These are phyloP conservation scores for Pangasius macronema DNA, from an alignment of 2,797 vertebrate species.

Conservation along the genomic window DNA sequence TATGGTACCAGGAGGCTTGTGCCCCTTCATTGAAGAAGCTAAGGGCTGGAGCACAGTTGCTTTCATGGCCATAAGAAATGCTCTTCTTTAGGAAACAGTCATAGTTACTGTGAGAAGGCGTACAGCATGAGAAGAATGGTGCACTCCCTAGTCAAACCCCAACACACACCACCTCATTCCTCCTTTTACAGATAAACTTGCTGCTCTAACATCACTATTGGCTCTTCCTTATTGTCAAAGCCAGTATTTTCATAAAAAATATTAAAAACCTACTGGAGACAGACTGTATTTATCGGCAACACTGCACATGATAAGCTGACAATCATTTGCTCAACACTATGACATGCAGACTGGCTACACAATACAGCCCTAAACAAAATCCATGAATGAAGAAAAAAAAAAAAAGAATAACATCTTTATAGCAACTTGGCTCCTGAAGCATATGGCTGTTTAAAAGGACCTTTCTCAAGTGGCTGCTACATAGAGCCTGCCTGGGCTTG, in stretches of 20 bases:
- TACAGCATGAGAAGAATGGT: conserved; percentile 71
- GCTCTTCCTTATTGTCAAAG: conserved; percentile 35
- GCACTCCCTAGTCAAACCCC: conserved; percentile 68
- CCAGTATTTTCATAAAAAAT: conserved; percentile 37
- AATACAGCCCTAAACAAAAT: background rate
- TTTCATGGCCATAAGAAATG: conserved; percentile 25
- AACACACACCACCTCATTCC: conserved; percentile 14
- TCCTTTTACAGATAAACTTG: conserved; percentile 44
- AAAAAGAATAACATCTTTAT: background rate
- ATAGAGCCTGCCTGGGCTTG: conserved; percentile 56
- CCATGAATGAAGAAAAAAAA: background rate
- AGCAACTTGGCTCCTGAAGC: conserved; percentile 16
- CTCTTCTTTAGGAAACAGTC: conserved; percentile 53
- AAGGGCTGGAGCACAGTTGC: background rate
- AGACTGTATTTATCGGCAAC: background rate
- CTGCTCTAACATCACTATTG: conserved; percentile 51
- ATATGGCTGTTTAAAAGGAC: conserved; percentile 31
- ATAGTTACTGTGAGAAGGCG: conserved; percentile 63
- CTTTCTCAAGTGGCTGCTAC: conserved; percentile 56
- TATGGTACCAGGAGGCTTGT: background rate
- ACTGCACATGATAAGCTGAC: background rate
- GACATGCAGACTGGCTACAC: background rate
- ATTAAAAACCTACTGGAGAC: background rate
- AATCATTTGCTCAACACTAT: background rate
- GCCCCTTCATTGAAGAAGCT: conserved; percentile 5